Base-by-base conservation (phyloP, 2,113 vertebrate genomes). In the Corvus cornix region DNA sequence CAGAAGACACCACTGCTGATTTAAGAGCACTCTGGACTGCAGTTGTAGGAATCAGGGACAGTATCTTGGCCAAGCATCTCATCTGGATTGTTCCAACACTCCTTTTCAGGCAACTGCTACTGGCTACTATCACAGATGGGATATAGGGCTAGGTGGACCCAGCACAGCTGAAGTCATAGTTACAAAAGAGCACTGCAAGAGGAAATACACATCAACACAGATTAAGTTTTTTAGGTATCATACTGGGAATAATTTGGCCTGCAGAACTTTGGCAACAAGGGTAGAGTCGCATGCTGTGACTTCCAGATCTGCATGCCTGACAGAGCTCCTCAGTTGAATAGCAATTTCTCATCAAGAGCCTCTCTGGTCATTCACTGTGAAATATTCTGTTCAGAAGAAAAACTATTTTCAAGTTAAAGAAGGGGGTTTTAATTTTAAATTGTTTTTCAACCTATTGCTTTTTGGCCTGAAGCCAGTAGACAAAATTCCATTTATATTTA, bases 211-310 rank as follows among this genome's bases (percentile, higher is more conserved):
- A 93, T 49, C 91, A 75, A 84, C 30, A 55, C 24, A 84, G 48
- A 86, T 70, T 88, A 73, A 64, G 46, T n/a, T 64, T 90, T 93
- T 87, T 68, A 67, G 69, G 84, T 63, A 48, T 80, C 75, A 67
- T 12, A 39, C 18, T 68, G 75, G 51, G 44, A 90, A 86, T 87
- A 89, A 83, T 85, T 91, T 83, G 63, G 72, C 72, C 43, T 59
- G 78, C 59, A 94, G 87, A 94, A 87, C 33, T 85, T 80, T 91
- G 84, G 91, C 84, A 95, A 59, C 24, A 63, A 66, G 51, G 67
- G 43, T 28, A n/a, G 51, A 59, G 58, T 64, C 2, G 37, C 62
- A 35, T 10, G 55, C 91, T 68, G 84, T 0, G 1, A 55, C 75
- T 80, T 74, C 67, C 59, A 63, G 62, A 95, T 51, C 46, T 64